These are phyloP conservation scores for Branchipolynoe longqiensis DNA, from an alignment of 2,888 invertebrate genomes.

Conservation along the genomic window DNA sequence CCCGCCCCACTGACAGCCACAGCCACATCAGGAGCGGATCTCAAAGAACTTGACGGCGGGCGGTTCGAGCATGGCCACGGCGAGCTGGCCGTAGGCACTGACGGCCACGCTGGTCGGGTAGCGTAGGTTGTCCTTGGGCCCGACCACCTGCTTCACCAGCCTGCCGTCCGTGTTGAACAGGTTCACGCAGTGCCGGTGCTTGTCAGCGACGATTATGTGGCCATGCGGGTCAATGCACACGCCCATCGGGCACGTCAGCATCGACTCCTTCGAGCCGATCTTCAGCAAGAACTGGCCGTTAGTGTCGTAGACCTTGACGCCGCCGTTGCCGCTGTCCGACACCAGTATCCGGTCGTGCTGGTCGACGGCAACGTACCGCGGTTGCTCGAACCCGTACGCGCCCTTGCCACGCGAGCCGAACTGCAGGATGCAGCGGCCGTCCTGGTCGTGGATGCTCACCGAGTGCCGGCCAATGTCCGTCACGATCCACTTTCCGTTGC, in stretches of 20 bases:
- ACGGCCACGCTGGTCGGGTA: conserved; percentile 54
- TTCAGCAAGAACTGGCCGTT: conserved; percentile 57
- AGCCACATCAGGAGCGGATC: conserved; percentile 53
- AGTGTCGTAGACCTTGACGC: conserved; percentile 57
- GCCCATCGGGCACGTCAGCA: conserved; percentile 58
- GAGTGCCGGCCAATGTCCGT: conserved; percentile 56
- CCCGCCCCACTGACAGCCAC: no score
- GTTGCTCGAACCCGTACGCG: conserved; percentile 56
- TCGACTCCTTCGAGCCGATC: conserved; percentile 57
- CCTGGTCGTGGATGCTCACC: conserved; percentile 54
- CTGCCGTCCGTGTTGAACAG: conserved; percentile 56
- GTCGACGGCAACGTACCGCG: conserved; percentile 56
- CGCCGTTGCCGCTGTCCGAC: conserved; percentile 59
- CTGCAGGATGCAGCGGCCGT: conserved; percentile 50
- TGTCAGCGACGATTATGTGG: conserved; percentile 54
- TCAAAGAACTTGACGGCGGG: conserved; percentile 55
- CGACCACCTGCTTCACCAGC: conserved; percentile 51
- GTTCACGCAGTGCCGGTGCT: conserved; percentile 58
- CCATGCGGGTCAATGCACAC: conserved; percentile 48
- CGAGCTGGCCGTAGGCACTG: conserved; percentile 48
- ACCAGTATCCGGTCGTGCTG: conserved; percentile 54
- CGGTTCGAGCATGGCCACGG: conserved; percentile 53
- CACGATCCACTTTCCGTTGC: conserved; percentile 55
- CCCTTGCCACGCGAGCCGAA: conserved; percentile 57
- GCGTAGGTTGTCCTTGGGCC: conserved; percentile 50